These are phyloP conservation scores for Microctenopoma lineatum DNA, from an alignment of 2,797 vertebrate genomes.

Conservation along the genomic window DNA sequence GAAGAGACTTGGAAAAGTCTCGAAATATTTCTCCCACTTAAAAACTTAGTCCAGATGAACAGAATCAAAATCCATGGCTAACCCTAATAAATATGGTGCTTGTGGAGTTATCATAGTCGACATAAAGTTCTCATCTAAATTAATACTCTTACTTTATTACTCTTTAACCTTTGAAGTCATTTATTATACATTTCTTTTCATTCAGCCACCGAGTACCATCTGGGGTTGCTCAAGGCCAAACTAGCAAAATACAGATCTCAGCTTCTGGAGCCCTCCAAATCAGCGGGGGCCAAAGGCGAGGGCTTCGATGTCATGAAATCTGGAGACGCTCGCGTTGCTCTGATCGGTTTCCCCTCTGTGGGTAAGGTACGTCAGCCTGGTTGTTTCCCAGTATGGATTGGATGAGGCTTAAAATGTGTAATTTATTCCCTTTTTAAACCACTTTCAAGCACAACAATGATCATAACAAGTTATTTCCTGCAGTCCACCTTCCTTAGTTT, in stretches of 20 bases:
- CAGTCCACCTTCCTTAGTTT: conserved; percentile 98
- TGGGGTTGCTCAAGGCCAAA: conserved; percentile 97
- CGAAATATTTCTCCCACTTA: too few species aligned
- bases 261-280: conserved; percentile 94
- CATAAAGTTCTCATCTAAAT: too few species aligned
- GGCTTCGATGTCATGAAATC: conserved; percentile 99
- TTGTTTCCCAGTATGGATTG: too few species aligned
- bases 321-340: conserved; percentile 94
- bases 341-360: conserved; percentile 98
- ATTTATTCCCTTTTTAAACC: too few species aligned
- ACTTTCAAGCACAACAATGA: background rate
- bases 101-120: too few species aligned
- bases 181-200: background rate
- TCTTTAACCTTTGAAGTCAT: too few species aligned
- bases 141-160: too few species aligned
- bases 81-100: too few species aligned
- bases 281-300: conserved; percentile 93
- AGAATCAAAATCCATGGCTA: too few species aligned
- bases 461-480: conserved; percentile 41
- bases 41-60: too few species aligned
- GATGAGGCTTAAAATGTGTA: too few species aligned
- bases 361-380: conserved; percentile 92
- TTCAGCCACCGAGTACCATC: conserved; percentile 96
- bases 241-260: conserved; percentile 97
- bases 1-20: too few species aligned